Base-by-base conservation (phyloP, 2,113 vertebrate genomes). In the Varanus salvator region DNA sequence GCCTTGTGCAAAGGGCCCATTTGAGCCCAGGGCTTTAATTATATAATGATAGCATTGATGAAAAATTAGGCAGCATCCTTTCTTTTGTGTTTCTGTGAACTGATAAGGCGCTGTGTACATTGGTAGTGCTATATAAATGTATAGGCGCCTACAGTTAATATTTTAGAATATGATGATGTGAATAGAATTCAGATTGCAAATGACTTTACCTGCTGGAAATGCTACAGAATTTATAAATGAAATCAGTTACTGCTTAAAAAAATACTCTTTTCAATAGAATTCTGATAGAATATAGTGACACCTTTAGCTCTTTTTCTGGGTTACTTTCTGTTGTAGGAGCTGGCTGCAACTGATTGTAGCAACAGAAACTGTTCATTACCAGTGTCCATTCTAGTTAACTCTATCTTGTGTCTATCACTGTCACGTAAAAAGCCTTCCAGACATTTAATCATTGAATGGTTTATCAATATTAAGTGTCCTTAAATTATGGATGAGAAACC, bases 401-500 rank as follows among this genome's bases (percentile, higher is more conserved):
- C 14, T 75, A 50, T 34, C 71, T 15, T 66, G 23, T 14, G 6
- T 48, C 6, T 34, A 76, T 34, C 0, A 9, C 57, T 25, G 15
- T 83, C 29, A 57, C 68, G 27, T 1, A 84, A 77, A 38, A 90
- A 74, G 7, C 2, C 66, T 54, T n/a, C 25, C n/a, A 8, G 38
- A 6, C 21, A 48, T 78, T 60, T 27, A 54, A 80, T 34, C 48
- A 87, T 57, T 78, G 14, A 7, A 57, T 27, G 48, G 57, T 44
- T 87, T 87, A 87, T 84, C 80, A 91, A 87, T 77, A 87, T 48
- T 91, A 57, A 84, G 86, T 78, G 66, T 72, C 66, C n/a, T 78
- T 91, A 34, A 71, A 87, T 77, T 72, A 91, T 84, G 64, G 86
- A 87, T 34, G 80, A 78, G 34, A 71, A n/a, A 82, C 80, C n/a